phyloP scores from a whole-genome alignment of 2,888 invertebrate species.

The Leptarthrus brevirostris region DNA sequence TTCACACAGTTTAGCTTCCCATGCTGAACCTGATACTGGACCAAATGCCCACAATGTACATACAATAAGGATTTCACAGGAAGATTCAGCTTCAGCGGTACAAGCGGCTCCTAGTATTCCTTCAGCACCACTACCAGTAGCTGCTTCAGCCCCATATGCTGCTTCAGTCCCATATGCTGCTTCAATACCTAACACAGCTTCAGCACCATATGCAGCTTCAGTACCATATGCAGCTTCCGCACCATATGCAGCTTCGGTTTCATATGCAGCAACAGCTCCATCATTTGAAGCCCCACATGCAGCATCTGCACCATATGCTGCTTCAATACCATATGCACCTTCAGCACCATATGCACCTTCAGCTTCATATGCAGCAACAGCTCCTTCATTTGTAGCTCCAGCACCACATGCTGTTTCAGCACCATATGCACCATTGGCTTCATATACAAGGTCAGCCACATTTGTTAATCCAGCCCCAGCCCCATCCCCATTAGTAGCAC shows the following conservation, averaged over 20 bases:
- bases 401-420: neutral
- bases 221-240: neutral
- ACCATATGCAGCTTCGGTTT: neutral
- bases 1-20: neutral
- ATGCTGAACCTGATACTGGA: neutral
- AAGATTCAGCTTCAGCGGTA: neutral
- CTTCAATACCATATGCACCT: neutral
- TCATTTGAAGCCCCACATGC: no score
- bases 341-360: neutral
- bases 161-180: neutral
- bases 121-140: neutral
- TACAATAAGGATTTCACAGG: slow-evolving; percentile 20
- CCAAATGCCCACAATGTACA: slow-evolving; percentile 37
- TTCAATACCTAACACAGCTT: neutral
- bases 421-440: neutral
- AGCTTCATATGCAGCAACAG: neutral
- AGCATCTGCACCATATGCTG: neutral
- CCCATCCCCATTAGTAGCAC: no score
- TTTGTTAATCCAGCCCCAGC: no score
- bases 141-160: neutral
- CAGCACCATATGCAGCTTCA: neutral
- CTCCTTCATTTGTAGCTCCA: neutral
- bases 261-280: neutral
- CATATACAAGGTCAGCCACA: neutral
- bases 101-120: no score